phyloP scores from a whole-genome alignment of 2,113 vertebrate genomes.

The Bubalus kerabau region DNA sequence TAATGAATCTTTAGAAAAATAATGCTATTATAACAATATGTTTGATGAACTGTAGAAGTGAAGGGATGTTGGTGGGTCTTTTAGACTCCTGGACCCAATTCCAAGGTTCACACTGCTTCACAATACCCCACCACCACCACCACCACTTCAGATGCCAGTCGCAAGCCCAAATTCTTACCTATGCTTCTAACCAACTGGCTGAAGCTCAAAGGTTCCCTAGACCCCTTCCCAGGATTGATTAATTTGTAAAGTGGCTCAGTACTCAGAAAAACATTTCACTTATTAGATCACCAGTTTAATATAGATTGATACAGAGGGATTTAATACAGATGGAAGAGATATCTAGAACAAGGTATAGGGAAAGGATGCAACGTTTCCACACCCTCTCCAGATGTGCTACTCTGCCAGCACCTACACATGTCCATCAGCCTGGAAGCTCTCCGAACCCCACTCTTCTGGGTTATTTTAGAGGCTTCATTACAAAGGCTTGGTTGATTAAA shows the following conservation, averaged over 20 bases:
- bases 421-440: not conserved
- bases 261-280: not conserved
- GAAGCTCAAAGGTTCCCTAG: not conserved
- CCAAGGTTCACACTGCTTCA: not conserved
- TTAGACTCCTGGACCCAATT: not conserved
- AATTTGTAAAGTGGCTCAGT: not conserved
- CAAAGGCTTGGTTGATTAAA: not conserved
- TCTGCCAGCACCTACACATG: not conserved
- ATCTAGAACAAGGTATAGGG: not conserved
- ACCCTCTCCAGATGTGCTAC: not conserved
- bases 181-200: not conserved
- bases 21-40: not conserved
- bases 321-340: not conserved
- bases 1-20: not conserved
- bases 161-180: not conserved
- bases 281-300: not conserved
- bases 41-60: not conserved
- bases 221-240: not conserved
- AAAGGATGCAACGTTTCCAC: not conserved
- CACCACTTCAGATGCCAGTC: not conserved
- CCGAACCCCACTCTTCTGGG: not conserved
- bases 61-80: not conserved
- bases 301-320: not conserved
- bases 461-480: not conserved
- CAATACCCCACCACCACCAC: rapidly evolving